These are phyloP conservation scores for Tuberolachnus salignus DNA, from an alignment of 2,888 invertebrate species.

Conservation along the genomic window DNA sequence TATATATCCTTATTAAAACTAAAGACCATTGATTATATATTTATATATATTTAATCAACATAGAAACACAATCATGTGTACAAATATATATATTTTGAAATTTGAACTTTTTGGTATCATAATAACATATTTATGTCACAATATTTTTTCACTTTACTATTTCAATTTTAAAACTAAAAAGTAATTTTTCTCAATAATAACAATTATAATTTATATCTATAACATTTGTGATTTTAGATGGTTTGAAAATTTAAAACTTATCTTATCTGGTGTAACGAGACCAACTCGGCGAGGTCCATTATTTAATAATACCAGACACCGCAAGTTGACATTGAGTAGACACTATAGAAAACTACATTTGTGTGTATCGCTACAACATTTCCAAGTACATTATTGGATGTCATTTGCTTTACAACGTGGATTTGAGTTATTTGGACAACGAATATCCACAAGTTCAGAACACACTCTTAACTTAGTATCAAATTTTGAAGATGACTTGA, in stretches of 20 bases:
- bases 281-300: constrained; percentile 90
- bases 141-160: background rate
- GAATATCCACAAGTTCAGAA: constrained; percentile 82
- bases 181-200: background rate
- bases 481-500: constrained; percentile 76
- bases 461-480: constrained; percentile 66
- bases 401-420: constrained; percentile 94
- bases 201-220: background rate
- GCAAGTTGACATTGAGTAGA: constrained; percentile 89
- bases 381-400: constrained; percentile 91
- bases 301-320: constrained; percentile 82
- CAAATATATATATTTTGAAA: too few relatives aligned
- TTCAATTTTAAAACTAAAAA: background rate
- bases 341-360: constrained; percentile 89
- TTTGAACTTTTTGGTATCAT: too few relatives aligned
- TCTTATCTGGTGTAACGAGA: constrained; percentile 86
- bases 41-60: too few relatives aligned
- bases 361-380: constrained; percentile 82
- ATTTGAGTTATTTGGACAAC: constrained; percentile 80
- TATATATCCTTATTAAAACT: background rate
- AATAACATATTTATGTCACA: background rate
- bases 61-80: too few relatives aligned
- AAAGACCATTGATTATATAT: too few relatives aligned
- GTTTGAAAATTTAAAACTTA: constrained; percentile 94
- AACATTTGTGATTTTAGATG: constrained; percentile 68